Evolutionary conservation across 2,113 vertebrate genomes (phyloP).

Genomic region (rat (Rattus norvegicus)): GRCr8 NC_086031.1:78192501-78193000

Average conservation of each 20-base stretch:
- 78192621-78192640: background rate
- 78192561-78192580: background rate
- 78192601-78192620: background rate
- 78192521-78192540: conserved; percentile 24
- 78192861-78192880: conserved; percentile 53
- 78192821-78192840: conserved; percentile 55
- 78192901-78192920: background rate
- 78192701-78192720: conserved; percentile 60
- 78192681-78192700: conserved; percentile 71
- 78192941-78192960: conserved; percentile 14
- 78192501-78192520: conserved; percentile 27
- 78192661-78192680: accelerated
- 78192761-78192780: conserved; percentile 74
- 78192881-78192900: conserved; percentile 47
- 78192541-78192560: background rate
- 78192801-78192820: conserved; percentile 67
- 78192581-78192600: conserved; percentile 18
- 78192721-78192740: conserved; percentile 57
- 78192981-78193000: background rate
- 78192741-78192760: conserved; percentile 66
- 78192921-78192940: conserved; percentile 48
- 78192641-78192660: background rate
- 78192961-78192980: conserved; percentile 34
- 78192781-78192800: conserved; percentile 79
- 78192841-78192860: conserved; percentile 68